Base-by-base conservation (phyloP, 2,888 invertebrate species). In the Glaucopsyche alexis region DNA sequence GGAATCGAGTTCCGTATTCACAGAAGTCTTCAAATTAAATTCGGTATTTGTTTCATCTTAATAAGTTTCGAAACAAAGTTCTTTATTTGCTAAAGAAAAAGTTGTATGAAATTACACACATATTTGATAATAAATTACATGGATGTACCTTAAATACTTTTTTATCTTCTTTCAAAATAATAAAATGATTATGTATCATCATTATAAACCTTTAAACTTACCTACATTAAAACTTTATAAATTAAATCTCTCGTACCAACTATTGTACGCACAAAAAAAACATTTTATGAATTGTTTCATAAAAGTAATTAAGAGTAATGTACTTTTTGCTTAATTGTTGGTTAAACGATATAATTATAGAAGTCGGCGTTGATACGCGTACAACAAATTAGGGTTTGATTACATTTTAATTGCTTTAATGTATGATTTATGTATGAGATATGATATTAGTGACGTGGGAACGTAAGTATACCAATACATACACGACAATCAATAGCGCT, bases 371-470 rank as follows among this genome's bases (percentile, higher is more conserved):
- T 80, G 79, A 78, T 79, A 77, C 75, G 75, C 75, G 75, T 70
- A 65, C 74, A 75, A 80, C 81, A 81, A 81, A 85, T 81, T 81
- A 77, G 79, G 79, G 76, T 85, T 83, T 89, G 87, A 91, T 91
- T 88, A 87, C 86, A 80, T 88, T 91, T 85, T 91, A 91, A 91
- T 91, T 90, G 87, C 82, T 80, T 79, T 72, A 84, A 85, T 81
- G 79, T 83, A 77, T 82, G 81, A 83, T 83, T 42, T 66, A 66
- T 66, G 66, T 66, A 66, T 16, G 66, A 66, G 77, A 78, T 77
- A 76, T 77, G 77, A 79, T 78, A 70, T 74, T 74, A 73, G 73
- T 74, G 73, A 71, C 60, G 60, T 60, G 60, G 29, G 60, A 60
- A 60, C 29, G 13, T 55, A 11, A 19, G 19, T 55, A 55, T 11